Conservation (phyloP, 2,113 vertebrate genomes). For the Platysteira castanea region DNA sequence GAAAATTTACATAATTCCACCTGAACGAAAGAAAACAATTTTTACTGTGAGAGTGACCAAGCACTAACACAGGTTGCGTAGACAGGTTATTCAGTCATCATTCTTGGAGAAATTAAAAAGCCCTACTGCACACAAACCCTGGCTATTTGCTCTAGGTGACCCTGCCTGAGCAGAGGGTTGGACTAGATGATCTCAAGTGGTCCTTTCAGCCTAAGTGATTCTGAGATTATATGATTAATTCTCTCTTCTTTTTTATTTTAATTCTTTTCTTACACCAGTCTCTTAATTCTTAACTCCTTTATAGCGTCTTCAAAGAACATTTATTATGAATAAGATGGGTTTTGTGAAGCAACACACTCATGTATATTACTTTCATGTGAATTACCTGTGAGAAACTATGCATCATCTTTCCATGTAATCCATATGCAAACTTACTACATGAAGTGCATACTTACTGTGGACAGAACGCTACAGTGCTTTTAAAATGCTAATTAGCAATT, state of each 20-base stretch:
- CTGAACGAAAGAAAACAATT: neutral
- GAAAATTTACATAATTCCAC: neutral
- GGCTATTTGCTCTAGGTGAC: neutral
- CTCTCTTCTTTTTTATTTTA: neutral
- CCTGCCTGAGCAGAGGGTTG: neutral
- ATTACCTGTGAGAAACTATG: slow-evolving; percentile 44
- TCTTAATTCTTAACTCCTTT: neutral
- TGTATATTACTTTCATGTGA: neutral
- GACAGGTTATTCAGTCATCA: neutral
- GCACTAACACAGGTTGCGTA: neutral
- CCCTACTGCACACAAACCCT: neutral
- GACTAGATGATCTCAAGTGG: neutral
- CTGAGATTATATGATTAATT: neutral
- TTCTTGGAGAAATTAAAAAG: neutral
- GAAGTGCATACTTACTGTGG: neutral
- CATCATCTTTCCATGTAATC: neutral
- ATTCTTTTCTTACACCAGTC: neutral
- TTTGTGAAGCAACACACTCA: neutral
- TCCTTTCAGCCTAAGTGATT: neutral
- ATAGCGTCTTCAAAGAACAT: slow-evolving; percentile 3
- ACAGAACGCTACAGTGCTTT: neutral
- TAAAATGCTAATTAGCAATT: slow-evolving; percentile 48
- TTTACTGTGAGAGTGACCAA: neutral
- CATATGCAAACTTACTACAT: slow-evolving; percentile 15
- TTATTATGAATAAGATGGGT: neutral